Conservation (phyloP, 2,113 vertebrate genomes). For the Ameiurus melas region DNA sequence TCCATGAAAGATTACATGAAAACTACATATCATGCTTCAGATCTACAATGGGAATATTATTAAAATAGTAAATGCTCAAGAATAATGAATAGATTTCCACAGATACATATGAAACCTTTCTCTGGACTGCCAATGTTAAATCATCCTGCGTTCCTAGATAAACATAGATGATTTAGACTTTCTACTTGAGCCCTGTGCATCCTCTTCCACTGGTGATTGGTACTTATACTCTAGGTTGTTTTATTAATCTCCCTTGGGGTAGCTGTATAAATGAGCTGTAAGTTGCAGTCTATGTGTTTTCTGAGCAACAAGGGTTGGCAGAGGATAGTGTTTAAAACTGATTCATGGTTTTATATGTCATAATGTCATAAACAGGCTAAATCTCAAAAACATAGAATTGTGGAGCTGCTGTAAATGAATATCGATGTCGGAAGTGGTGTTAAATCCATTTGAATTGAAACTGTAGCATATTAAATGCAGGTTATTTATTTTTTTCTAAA, state of each 20-base stretch:
- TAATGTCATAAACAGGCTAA: slow-evolving; percentile 10
- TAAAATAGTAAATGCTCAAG: background rate
- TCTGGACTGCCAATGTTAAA: slow-evolving; percentile 20
- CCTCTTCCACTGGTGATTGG: slow-evolving; percentile 12
- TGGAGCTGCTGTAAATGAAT: background rate
- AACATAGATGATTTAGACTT: slow-evolving; percentile 53
- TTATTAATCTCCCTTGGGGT: slow-evolving; percentile 1
- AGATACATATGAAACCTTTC: slow-evolving; percentile 20
- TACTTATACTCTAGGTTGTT: slow-evolving; percentile 14
- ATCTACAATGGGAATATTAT: background rate
- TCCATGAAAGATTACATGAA: background rate
- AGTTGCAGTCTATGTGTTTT: slow-evolving; percentile 12
- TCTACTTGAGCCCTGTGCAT: slow-evolving; percentile 24
- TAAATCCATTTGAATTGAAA: background rate
- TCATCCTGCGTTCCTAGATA: slow-evolving; percentile 26
- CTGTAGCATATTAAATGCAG: background rate
- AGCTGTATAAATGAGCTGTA: slow-evolving; percentile 20
- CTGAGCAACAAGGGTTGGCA: slow-evolving; percentile 3
- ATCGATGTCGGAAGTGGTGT: background rate
- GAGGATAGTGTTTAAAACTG: background rate
- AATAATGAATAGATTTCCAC: background rate
- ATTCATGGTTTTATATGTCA: background rate
- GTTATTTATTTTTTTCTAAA: background rate
- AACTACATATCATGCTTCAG: background rate
- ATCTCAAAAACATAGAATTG: background rate